A percentile compares a stretch with the other conserved stretches of the same genome.
phyloP scores from a whole-genome alignment of 2,113 vertebrate species.

The Cebidichthys violaceus region DNA sequence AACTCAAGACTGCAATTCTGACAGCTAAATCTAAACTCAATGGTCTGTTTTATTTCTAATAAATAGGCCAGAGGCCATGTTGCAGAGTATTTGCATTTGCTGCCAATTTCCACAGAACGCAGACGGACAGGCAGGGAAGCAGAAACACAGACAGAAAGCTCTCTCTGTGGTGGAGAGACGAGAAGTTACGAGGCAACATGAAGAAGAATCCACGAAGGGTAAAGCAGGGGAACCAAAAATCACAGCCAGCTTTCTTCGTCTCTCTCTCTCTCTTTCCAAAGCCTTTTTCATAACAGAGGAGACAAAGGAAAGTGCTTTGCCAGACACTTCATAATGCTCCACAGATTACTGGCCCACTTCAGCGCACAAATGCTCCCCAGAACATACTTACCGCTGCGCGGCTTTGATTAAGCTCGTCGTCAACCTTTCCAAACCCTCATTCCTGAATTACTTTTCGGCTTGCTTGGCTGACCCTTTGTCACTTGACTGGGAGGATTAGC shows the following conservation, averaged over 20 bases:
- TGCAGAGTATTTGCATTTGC: constrained; percentile 12
- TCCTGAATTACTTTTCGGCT: constrained; percentile 65
- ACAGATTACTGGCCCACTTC: constrained; percentile 53
- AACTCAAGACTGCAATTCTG: constrained; percentile 21
- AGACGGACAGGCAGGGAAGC: not conserved
- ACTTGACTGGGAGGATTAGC: constrained; percentile 74
- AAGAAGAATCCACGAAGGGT: constrained; percentile 1
- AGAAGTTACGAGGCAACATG: not conserved
- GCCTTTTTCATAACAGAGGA: constrained; percentile 27
- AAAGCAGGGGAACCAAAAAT: constrained; percentile 14
- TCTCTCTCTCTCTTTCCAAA: constrained; percentile 4
- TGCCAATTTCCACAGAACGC: constrained; percentile 13
- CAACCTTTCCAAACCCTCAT: constrained; percentile 48
- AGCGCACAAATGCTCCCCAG: constrained; percentile 45
- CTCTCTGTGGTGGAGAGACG: not conserved
- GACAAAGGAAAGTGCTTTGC: constrained; percentile 49
- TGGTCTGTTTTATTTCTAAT: constrained; percentile 24
- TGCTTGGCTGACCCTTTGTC: constrained; percentile 74
- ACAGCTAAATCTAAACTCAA: constrained; percentile 31
- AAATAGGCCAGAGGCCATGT: constrained; percentile 3
- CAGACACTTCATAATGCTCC: constrained; percentile 35
- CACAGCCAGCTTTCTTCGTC: constrained; percentile 8
- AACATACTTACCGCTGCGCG: constrained; percentile 15
- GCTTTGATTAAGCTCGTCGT: constrained; percentile 49
- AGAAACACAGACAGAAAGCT: not conserved